Conservation (phyloP, 2,797 vertebrate species). For the Neosilurus hyrtlii region DNA sequence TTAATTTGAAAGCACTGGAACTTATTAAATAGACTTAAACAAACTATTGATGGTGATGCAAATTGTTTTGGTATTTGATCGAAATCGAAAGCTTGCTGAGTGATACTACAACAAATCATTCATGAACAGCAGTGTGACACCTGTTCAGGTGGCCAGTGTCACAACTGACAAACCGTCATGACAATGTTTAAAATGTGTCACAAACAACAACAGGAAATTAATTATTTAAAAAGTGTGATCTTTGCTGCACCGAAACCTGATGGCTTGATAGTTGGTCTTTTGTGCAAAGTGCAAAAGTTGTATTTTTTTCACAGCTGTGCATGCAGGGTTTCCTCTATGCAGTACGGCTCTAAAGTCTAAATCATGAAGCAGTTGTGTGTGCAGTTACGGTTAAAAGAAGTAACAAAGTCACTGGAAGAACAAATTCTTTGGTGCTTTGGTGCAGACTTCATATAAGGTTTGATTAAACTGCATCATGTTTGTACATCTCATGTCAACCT, state of each 20-base stretch:
- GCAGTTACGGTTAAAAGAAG: not conserved
- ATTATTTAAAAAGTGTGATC: not conserved
- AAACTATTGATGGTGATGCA: too few relatives aligned
- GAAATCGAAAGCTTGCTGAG: too few relatives aligned
- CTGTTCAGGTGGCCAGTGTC: not conserved
- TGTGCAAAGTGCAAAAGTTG: conserved; percentile 30
- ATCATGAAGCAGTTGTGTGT: not conserved
- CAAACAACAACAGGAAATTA: not conserved
- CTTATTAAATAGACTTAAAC: too few relatives aligned
- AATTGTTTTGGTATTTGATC: too few relatives aligned
- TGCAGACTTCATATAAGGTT: not conserved
- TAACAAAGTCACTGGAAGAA: not conserved
- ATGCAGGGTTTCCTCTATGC: not conserved
- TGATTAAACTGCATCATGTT: not conserved
- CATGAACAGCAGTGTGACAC: not conserved
- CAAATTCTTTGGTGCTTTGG: not conserved
- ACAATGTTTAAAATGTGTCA: not conserved
- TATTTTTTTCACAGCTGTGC: not conserved
- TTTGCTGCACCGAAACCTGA: conserved; percentile 1
- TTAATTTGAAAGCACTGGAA: too few relatives aligned
- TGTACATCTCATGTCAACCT: too few relatives aligned
- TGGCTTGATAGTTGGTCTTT: not conserved
- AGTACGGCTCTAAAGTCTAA: not conserved
- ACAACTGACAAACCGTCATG: too few relatives aligned
- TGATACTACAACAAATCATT: too few relatives aligned